Conservation (phyloP, 2,797 vertebrate genomes). For the Phataginus tricuspis region DNA sequence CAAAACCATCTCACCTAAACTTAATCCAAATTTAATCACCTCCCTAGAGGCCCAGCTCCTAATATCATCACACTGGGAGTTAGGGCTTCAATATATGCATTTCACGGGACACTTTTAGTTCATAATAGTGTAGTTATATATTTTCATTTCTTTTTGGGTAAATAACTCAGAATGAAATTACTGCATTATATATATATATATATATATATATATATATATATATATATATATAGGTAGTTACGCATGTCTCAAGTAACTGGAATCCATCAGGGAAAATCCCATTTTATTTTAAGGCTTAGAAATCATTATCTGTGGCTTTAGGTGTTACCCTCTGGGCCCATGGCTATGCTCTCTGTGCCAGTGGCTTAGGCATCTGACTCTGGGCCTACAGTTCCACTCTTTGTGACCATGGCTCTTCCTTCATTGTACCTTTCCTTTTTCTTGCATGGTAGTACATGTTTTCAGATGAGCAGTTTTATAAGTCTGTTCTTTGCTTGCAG, state of each 20-base stretch:
- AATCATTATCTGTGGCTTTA: background rate
- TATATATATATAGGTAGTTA: background rate
- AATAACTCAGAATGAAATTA: background rate
- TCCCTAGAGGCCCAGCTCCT: background rate
- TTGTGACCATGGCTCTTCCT: background rate
- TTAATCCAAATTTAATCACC: background rate
- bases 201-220: background rate
- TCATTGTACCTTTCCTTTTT: background rate
- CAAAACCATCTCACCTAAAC: background rate
- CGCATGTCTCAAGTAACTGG: background rate
- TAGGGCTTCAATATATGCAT: background rate
- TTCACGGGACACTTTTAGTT: background rate
- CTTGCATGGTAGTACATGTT: background rate
- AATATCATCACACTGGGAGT: background rate
- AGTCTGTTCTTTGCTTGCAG: background rate
- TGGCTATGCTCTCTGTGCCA: background rate
- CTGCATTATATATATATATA: background rate
- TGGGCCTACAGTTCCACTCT: background rate
- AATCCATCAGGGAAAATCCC: background rate
- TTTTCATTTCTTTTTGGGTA: background rate
- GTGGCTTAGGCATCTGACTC: background rate
- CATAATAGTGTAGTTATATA: too few species aligned
- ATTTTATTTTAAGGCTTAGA: background rate
- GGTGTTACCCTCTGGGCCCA: too few species aligned
- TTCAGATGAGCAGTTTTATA: background rate